Evolutionary conservation across 2,113 vertebrate species (phyloP).

Genomic region (Equus przewalskii): DNA sequence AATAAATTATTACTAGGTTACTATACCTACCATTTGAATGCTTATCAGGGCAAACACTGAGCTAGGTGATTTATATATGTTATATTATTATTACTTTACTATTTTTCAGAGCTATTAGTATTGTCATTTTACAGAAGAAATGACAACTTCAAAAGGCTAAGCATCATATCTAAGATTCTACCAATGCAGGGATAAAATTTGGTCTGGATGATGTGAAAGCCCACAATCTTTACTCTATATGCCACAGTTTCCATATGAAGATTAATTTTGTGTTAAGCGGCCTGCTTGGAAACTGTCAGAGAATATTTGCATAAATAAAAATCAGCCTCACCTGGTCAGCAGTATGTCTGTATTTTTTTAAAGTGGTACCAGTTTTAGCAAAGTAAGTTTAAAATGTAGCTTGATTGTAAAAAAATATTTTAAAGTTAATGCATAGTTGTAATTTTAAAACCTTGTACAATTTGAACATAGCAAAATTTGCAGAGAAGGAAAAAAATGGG

Average conservation of each 20-base stretch:
- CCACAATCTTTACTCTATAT: not conserved
- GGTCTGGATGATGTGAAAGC: not conserved
- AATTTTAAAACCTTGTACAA: not conserved
- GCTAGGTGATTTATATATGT: not conserved
- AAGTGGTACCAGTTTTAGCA: not conserved
- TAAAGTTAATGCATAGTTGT: not conserved
- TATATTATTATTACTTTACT: not conserved
- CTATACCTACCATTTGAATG: not conserved
- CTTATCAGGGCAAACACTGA: not conserved
- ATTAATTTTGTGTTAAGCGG: not conserved
- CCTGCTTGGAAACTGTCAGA: not conserved
- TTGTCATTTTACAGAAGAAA: not conserved
- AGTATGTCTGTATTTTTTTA: not conserved
- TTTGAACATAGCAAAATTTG: not conserved
- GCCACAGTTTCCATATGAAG: not conserved
- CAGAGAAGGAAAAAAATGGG: not conserved
- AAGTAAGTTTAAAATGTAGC: not conserved
- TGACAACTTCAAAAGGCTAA: not conserved
- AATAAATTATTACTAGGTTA: not conserved
- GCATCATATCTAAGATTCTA: not conserved
- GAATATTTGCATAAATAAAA: not conserved
- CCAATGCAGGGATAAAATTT: not conserved
- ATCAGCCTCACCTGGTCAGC: no score
- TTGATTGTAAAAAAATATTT: not conserved
- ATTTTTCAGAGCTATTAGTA: not conserved